Conservation (phyloP, 2,113 vertebrate species). For the Sitta europaea region DNA sequence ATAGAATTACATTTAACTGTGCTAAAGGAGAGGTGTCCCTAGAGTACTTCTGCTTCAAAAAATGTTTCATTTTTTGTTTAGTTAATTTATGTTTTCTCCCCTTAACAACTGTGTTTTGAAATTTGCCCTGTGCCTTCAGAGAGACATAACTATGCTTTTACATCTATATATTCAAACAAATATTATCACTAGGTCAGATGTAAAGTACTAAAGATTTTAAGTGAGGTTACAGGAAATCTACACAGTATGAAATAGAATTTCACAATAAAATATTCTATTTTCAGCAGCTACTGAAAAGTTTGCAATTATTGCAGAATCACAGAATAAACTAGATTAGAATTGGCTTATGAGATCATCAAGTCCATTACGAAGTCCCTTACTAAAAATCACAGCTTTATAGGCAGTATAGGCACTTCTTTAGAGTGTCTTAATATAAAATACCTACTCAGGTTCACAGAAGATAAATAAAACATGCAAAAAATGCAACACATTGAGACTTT, state of each 20-base stretch:
- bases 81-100: not conserved
- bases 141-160: not conserved
- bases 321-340: not conserved
- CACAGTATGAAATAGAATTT: not conserved
- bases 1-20: not conserved
- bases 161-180: not conserved
- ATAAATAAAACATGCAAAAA: not conserved
- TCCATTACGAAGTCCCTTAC: not conserved
- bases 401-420: not conserved
- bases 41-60: not conserved
- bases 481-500: not conserved
- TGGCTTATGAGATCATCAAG: not conserved
- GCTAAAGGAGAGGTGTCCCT: not conserved
- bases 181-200: not conserved
- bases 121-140: not conserved
- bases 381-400: not conserved
- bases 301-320: not conserved
- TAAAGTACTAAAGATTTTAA: not conserved
- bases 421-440: not conserved
- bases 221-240: not conserved
- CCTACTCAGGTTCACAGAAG: not conserved
- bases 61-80: not conserved
- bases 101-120: not conserved
- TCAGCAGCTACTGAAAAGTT: not conserved
- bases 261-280: not conserved